These are phyloP conservation scores for Marcusenius ussheri DNA, from an alignment of 2,113 vertebrate genomes.

Conservation along the genomic window DNA sequence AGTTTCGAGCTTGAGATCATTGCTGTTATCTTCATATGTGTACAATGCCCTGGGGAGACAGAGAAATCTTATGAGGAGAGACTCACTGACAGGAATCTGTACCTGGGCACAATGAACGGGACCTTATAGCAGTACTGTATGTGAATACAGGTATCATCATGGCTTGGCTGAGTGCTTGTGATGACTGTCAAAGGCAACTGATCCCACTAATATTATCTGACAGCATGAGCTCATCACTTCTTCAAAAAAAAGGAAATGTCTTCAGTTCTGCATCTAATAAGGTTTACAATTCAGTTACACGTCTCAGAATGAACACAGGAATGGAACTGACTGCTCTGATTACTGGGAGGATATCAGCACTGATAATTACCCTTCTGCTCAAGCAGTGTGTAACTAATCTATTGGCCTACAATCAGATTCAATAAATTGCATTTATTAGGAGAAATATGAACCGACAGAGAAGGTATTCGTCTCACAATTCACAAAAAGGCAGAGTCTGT, in stretches of 20 bases:
- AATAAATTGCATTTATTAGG: background rate
- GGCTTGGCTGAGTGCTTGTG: background rate
- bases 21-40: constrained; percentile 83
- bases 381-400: background rate
- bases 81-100: background rate
- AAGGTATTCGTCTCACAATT: background rate
- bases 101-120: background rate
- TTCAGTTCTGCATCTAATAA: background rate
- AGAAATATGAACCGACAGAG: background rate
- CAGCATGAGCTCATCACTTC: constrained; percentile 3
- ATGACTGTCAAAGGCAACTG: background rate
- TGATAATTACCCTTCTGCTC: background rate
- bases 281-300: background rate
- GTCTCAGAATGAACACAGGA: background rate
- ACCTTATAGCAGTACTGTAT: background rate
- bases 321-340: background rate
- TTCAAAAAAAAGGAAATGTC: background rate
- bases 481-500: background rate
- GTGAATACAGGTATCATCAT: background rate
- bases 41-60: constrained; percentile 80
- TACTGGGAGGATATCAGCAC: background rate
- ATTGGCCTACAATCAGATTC: background rate
- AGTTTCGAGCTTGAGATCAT: constrained; percentile 78
- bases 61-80: constrained; percentile 9
- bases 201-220: background rate